Evolutionary conservation across 2,888 invertebrate species (phyloP).

Genomic region (Cylindroiulus punctatus): DNA sequence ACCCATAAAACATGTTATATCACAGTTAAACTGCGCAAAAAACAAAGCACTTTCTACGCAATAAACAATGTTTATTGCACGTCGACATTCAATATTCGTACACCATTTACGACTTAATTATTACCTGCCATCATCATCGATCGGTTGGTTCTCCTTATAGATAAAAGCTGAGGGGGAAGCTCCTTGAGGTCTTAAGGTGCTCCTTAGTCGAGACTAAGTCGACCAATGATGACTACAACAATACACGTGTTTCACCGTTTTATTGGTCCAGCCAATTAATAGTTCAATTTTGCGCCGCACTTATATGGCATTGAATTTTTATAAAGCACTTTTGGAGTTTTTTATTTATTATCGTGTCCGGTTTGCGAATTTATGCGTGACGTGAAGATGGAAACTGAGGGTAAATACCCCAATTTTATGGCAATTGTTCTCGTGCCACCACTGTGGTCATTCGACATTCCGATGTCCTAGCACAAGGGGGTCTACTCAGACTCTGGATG

Average conservation of each 20-base stretch:
- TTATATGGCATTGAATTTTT: background rate
- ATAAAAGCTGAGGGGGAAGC: background rate
- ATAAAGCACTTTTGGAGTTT: background rate
- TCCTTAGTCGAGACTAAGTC: background rate
- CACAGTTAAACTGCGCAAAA: constrained; percentile 19
- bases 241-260: background rate
- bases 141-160: background rate
- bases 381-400: background rate
- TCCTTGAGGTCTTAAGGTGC: background rate
- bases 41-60: constrained; percentile 42
- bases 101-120: constrained; percentile 34
- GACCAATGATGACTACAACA: constrained; percentile 10
- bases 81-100: constrained; percentile 27
- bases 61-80: constrained; percentile 30
- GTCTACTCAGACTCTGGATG: background rate
- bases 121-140: constrained; percentile 42
- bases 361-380: background rate
- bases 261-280: background rate
- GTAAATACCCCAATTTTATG: constrained; percentile 20
- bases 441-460: constrained; percentile 9
- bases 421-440: background rate
- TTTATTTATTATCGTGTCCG: constrained; percentile 42
- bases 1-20: constrained; percentile 36
- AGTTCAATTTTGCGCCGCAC: background rate
- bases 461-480: background rate